Base-by-base conservation (phyloP, 92 coral and sea anemone species). In the Epizoanthus stellaris region DNA sequence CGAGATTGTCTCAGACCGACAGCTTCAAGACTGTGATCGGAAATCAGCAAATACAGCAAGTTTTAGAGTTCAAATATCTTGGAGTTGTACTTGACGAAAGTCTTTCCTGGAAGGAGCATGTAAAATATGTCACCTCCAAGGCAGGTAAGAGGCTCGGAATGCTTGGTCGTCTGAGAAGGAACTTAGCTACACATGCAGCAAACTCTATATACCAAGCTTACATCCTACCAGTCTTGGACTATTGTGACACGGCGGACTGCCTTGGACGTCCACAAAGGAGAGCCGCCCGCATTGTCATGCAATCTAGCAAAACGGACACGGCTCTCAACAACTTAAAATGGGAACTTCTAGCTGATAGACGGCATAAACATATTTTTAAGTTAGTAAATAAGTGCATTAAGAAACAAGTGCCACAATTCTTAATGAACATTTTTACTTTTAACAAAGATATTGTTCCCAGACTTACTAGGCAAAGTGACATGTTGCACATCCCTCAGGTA, bases 261-360 rank as follows among this genome's bases (percentile, higher is more conserved):
- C 70, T 13, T 30, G 36, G 19, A 16, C 57, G 54, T 57, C 84
- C 36, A 38, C 67, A 45, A 59, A 25, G 69, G 0, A 47, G 61
- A 74, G 61, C 80, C 23, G 83, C 88, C 60, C 76, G 76, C 10
- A 75, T 85, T 9, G 80, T 85, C 53, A 76, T 76, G 83, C 67
- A 49, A 56, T 40, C 83, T 65, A 11, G 73, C 39, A 75, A 63
- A 59, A 85, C 67, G 61, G 88, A 85, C 62, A 59, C 56, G 42
- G 79, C 82, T 38, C 13, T 74, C 49, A 72, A 73, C 9, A 15
- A 73, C 34, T 80, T 85, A 10, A 62, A 70, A 61, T 85, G 68
- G 30, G 59, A 85, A 23, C 38, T 82, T 4, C 63, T 75, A 0
- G 73, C 54, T 63, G 73, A 75, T 1, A 62, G 76, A 64, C 82